Evolutionary conservation across 2,797 vertebrate species (phyloP).

Genomic region (Danio jaintianensis): DNA sequence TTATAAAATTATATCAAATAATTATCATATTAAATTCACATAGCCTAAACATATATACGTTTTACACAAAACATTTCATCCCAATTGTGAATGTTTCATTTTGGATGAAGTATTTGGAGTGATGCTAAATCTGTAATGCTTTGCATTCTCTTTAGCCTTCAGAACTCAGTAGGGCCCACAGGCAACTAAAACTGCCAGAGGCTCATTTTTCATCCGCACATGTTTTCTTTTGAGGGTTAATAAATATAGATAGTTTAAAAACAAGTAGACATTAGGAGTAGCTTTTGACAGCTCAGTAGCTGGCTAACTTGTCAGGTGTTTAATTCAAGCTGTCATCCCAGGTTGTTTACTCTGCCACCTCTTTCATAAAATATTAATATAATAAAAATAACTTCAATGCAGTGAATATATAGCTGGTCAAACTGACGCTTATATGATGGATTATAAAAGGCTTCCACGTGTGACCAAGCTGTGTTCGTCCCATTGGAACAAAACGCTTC

Average conservation of each 20-base stretch:
- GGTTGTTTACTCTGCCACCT: neutral
- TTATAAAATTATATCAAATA: too few species aligned
- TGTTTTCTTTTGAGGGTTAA: neutral
- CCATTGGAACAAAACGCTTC: slow-evolving; percentile 28
- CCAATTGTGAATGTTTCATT: neutral
- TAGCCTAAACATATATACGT: too few species aligned
- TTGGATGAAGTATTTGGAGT: neutral
- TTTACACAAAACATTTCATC: neutral
- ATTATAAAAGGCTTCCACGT: slow-evolving; percentile 1
- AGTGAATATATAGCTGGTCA: neutral
- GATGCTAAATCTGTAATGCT: neutral
- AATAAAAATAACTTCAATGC: neutral
- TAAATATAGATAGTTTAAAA: neutral
- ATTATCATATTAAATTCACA: too few species aligned
- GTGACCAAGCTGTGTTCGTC: slow-evolving; percentile 3
- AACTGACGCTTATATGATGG: slow-evolving; percentile 3
- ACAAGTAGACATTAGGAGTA: neutral
- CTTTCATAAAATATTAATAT: neutral
- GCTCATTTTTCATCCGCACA: neutral
- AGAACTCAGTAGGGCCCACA: neutral
- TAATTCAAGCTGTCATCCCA: neutral
- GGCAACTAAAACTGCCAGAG: neutral
- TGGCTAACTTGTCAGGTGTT: slow-evolving; percentile 7
- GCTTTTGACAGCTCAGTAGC: neutral
- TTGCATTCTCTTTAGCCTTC: neutral